Evolutionary conservation across 1,140 invertebrate genomes (phyloP), one percentile per base, ranked within the genome.

Genomic region (Antheraea mylitta): DNA sequence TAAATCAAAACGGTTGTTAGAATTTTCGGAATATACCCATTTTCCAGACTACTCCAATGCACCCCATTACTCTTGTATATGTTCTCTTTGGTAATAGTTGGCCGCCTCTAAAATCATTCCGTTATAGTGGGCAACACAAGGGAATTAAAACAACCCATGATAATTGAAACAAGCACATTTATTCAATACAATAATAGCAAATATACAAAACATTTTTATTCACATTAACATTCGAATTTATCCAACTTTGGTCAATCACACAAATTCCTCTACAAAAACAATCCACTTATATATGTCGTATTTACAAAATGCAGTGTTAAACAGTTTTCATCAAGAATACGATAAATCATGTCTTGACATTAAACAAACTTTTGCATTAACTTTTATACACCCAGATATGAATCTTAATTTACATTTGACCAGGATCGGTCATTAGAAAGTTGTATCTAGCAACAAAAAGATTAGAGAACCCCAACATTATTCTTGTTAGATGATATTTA

Each of bases 111-210:
- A 30, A 30, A 30, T 4, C 22, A 30, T 1, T 30, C 22, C 1
- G 4, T 4, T 30, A 30, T 30, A 30, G 4, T 30, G 4, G 1
- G 1, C 22, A 60, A 22, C 9, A 60, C 7, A 16, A 6, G 59
- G 7, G 13, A 60, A 63, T 13, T n/a, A 37, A 63, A 63, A 37
- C 7, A 42, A 42, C 11, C 22, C 30, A 37, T 4, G 18, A 63
- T 63, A 63, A 63, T 63, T 63, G 61, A 63, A 63, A 63, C 61
- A 63, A 63, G 61, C 61, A 63, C 61, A 36, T 63, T 63, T 63
- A 63, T 63, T 63, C 37, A 30, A 63, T 63, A 63, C 61, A 63
- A 63, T 63, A 63, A 63, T 63, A 63, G 61, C 61, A 63, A 63
- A 63, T 63, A 63, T 63, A 63, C 61, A 63, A 63, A 53, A 63